Evolutionary conservation across 2,888 invertebrate species (phyloP), one percentile per base, ranked within the genome.

Genomic region (Ochropleura leucogaster): DNA sequence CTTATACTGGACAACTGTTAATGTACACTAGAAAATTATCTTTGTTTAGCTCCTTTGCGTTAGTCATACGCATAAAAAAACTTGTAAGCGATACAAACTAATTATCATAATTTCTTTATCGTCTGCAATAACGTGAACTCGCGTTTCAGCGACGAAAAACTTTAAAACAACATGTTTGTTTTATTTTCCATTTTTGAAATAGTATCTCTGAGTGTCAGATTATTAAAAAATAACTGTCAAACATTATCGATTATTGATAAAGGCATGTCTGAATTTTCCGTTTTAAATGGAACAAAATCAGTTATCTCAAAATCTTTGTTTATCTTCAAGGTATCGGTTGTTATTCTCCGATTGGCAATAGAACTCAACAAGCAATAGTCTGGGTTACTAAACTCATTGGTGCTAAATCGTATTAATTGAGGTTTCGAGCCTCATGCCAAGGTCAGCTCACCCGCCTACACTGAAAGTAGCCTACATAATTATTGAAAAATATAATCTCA

Each of bases 1-100:
- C 70, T 72, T 83, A 87, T 44, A 83, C 74, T 86, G 90, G 88
- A 49, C 68, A 40, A 18, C 18, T 49, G 66, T 74, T 67, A 72
- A 77, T 85, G 78, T 85, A 83, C 80, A 42, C 68, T 79, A 86
- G 77, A 74, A 80, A 80, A 77, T 80, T 80, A 79, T 79, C 60
- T 72, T 65, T 77, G 71, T 85, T 83, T 80, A 49, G 62, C 73
- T 73, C 68, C 65, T 77, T 75, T 67, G 64, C 55, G 49, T 73
- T 55, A 73, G 60, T 68, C 65, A 18, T 72, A 63, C 3, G 42
- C 10, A 47, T 64, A 64, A 72, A 71, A n/a, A 62, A 69, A 69
- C 53, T 66, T 30, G 40, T 55, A 72, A 44, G 47, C 53, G 63
- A 62, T 49, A 73, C 57, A 16, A 47, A 8, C 51, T 70, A 79